Base-by-base conservation (phyloP, 2,888 invertebrate genomes). In the Anoplius nigerrimus region DNA sequence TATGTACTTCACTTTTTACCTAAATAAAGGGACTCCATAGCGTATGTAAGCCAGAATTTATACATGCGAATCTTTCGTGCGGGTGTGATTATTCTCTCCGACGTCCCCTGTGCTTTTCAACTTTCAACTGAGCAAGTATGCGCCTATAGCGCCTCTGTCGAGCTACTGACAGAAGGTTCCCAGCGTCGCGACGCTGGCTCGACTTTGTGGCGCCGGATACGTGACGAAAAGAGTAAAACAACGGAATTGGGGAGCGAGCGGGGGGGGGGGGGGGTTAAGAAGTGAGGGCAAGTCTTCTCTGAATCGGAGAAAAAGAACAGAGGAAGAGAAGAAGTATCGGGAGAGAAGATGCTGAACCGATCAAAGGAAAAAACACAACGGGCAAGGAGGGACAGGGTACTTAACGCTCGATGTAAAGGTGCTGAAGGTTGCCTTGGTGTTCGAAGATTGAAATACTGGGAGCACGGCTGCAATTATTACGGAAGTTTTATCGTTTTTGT, bases 151-250 rank as follows among this genome's bases (percentile, higher is more conserved):
- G 48, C 48, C 48, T 18, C 48, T 13, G 18, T 48, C 18, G n/a
- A 48, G 16, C 48, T 57, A 45, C 60, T 66, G 71, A 57, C 62
- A 69, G 61, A 72, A 72, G 76, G 64, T 72, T 62, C 68, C 59
- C 72, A 52, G 76, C 74, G 81, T 74, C 75, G 72, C 74, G 74
- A 80, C 82, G 74, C 74, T 45, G 64, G 66, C 76, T 74, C 76
- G 78, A 74, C 80, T 69, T 21, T 60, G 77, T 62, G 79, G 81
- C 81, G 80, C 81, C 81, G 67, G 69, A 66, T 70, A 78, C 70
- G 79, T 66, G 79, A 61, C 61, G 43, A 20, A 15, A 42, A 53
- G n/a, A 18, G 34, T 11, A 51, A 53, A 42, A 34, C 42, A 22
- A n/a, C 52, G 21, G 52, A 8, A 53, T 16, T 15, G 59, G 51